These are phyloP conservation scores for Lichenostomus cassidix DNA, from an alignment of 2,113 vertebrate genomes.

Conservation along the genomic window DNA sequence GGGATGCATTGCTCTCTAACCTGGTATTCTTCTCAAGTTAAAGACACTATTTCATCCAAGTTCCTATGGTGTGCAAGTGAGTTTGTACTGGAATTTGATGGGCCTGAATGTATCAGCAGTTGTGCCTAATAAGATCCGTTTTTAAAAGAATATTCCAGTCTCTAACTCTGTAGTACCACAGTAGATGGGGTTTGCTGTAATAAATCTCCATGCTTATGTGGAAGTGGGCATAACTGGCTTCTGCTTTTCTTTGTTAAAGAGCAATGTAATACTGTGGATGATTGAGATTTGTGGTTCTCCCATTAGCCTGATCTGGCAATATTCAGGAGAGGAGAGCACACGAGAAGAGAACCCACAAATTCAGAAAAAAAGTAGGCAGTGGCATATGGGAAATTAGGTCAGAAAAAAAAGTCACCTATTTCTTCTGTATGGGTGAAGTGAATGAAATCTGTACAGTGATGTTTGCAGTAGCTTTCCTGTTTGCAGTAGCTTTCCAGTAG, in stretches of 20 bases:
- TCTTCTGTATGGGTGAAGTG: accelerated
- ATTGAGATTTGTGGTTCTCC: neutral
- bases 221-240: neutral
- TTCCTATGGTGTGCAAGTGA: neutral
- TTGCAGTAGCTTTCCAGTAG: too few relatives aligned
- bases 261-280: neutral
- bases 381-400: neutral
- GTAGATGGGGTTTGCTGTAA: neutral
- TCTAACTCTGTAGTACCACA: neutral
- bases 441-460: neutral
- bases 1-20: neutral
- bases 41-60: neutral
- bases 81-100: neutral
- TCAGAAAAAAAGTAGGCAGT: neutral
- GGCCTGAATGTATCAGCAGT: neutral
- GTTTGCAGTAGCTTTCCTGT: neutral
- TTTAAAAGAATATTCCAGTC: neutral
- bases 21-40: neutral
- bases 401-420: neutral
- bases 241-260: neutral
- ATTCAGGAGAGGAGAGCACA: neutral
- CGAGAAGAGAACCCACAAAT: neutral
- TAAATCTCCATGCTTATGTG: neutral
- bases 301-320: neutral
- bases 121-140: neutral